Percentiles rank a stretch among this genome's conserved stretches.
These are phyloP conservation scores for Drosophila tanythrix DNA, from an alignment of 2,888 invertebrate genomes.

Conservation along the genomic window DNA sequence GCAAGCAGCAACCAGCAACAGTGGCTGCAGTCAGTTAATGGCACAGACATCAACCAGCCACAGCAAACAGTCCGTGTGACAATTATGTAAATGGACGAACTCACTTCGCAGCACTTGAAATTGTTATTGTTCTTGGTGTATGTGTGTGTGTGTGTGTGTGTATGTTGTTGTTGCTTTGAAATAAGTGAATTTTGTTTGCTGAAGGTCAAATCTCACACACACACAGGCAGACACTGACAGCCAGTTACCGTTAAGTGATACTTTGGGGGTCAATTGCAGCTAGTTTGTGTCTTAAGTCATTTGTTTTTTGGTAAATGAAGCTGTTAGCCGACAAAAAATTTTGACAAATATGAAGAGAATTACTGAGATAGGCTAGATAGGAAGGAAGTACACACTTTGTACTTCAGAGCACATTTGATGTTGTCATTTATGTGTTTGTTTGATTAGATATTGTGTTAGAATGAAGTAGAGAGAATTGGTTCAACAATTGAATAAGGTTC, in stretches of 20 bases:
- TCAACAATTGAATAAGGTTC: neutral
- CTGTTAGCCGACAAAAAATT: conserved; percentile 44
- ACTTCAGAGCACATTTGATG: conserved; percentile 4
- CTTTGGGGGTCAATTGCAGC: conserved; percentile 67
- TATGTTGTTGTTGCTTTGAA: conserved; percentile 34
- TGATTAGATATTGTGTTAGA: neutral
- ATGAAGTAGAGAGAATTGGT: neutral
- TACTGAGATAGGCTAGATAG: neutral
- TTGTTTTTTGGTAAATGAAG: conserved; percentile 56
- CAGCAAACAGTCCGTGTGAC: conserved; percentile 69
- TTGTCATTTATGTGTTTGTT: neutral
- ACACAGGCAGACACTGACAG: conserved; percentile 3
- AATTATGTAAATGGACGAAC: conserved; percentile 75
- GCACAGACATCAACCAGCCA: conserved; percentile 57
- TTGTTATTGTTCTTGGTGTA: conserved; percentile 2
- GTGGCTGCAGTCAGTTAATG: conserved; percentile 61
- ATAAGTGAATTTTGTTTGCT: conserved; percentile 71
- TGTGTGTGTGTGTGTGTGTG: conserved; percentile 34
- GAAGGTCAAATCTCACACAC: conserved; percentile 63
- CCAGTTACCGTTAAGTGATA: conserved; percentile 67
- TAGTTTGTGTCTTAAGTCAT: conserved; percentile 76
- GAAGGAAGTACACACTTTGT: neutral
- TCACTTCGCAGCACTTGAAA: conserved; percentile 58
- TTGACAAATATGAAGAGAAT: neutral
- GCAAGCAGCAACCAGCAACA: conserved; percentile 31